Evolutionary conservation across 2,888 invertebrate species (phyloP).

Genomic region (Stratiomys singularior): DNA sequence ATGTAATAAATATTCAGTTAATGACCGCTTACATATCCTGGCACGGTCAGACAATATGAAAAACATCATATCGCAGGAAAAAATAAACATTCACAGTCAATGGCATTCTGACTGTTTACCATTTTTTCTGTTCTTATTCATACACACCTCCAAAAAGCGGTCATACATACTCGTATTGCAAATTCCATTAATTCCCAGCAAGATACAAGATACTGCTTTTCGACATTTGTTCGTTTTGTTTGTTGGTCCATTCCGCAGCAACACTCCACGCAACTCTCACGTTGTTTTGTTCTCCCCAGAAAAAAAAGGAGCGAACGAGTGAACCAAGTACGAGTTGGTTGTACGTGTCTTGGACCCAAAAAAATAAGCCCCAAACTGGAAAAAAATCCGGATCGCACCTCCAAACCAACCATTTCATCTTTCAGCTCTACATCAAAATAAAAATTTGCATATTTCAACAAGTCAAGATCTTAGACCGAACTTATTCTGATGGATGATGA

Average conservation of each 20-base stretch:
- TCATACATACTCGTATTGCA: neutral
- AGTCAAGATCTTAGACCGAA: constrained; percentile 49
- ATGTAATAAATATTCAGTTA: neutral
- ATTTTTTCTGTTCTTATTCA: neutral
- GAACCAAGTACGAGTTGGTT: neutral
- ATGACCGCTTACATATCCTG: constrained; percentile 19
- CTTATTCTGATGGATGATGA: constrained; percentile 51
- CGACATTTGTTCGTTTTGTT: neutral
- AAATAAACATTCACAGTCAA: constrained; percentile 17
- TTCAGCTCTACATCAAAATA: constrained; percentile 40
- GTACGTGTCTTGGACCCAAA: constrained; percentile 18
- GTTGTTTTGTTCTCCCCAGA: neutral
- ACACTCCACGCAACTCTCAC: neutral
- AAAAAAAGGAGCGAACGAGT: neutral
- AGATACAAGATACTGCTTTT: constrained; percentile 20
- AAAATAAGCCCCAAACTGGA: constrained; percentile 18
- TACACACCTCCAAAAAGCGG: constrained; percentile 8
- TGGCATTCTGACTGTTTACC: neutral
- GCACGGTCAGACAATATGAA: neutral
- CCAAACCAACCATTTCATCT: neutral
- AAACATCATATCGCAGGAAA: neutral
- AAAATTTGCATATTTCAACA: constrained; percentile 52
- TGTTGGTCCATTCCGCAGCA: neutral
- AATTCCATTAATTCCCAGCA: neutral
- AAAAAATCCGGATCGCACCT: too few species aligned